Conservation (phyloP, 2,888 invertebrate species). For the Quadroppia sp. region DNA sequence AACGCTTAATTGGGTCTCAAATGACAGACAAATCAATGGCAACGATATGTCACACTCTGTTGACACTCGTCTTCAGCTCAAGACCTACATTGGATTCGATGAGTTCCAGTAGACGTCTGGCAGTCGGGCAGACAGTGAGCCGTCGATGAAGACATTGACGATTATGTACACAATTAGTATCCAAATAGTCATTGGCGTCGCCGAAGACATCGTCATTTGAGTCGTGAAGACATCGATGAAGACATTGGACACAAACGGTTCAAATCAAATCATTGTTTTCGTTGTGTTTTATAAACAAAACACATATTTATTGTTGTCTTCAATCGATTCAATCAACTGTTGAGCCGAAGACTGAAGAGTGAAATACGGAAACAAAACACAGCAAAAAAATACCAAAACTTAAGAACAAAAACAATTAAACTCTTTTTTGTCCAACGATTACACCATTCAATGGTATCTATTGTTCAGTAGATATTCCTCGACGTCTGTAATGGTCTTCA, state of each 20-base stretch:
- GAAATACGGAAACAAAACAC: too few relatives aligned
- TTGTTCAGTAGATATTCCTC: too few relatives aligned
- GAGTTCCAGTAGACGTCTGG: slow-evolving; percentile 79
- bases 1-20: not conserved
- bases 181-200: not conserved
- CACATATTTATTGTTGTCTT: not conserved
- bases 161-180: slow-evolving; percentile 16
- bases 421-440: too few relatives aligned
- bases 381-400: too few relatives aligned
- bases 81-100: slow-evolving; percentile 73
- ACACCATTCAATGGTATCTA: too few relatives aligned
- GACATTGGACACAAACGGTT: not conserved
- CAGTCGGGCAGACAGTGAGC: slow-evolving; percentile 43
- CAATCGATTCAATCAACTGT: not conserved
- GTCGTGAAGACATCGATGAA: not conserved
- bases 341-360: too few relatives aligned
- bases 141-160: slow-evolving; percentile 11
- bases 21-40: not conserved
- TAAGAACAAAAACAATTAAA: too few relatives aligned
- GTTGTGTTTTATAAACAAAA: not conserved
- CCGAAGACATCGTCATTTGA: not conserved
- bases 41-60: not conserved
- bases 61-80: not conserved
- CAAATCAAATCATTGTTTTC: not conserved
- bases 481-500: too few relatives aligned